These are phyloP conservation scores for Gila orcuttii DNA, from an alignment of 2,113 vertebrate genomes.

Conservation along the genomic window DNA sequence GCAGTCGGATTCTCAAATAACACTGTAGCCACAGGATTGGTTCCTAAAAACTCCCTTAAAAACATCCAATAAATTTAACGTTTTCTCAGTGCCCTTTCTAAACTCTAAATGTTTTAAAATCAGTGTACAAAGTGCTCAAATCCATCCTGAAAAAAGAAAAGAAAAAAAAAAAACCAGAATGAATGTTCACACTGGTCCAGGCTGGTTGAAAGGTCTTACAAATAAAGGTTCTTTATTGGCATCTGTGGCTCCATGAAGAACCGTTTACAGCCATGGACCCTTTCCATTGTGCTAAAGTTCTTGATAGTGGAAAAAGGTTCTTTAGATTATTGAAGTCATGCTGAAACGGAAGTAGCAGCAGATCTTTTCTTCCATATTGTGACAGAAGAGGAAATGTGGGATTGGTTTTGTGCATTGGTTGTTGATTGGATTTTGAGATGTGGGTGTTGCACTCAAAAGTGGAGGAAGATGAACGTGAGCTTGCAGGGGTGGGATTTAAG, in stretches of 20 bases:
- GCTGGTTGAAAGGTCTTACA: neutral
- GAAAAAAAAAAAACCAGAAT: neutral
- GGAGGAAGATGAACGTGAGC: too few species aligned
- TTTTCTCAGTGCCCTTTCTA: neutral
- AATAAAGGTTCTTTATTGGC: neutral
- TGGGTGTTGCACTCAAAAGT: too few species aligned
- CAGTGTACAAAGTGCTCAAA: neutral
- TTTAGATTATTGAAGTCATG: neutral
- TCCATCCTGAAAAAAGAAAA: neutral
- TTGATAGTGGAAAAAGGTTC: neutral
- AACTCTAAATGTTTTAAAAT: neutral
- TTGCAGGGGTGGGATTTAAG: too few species aligned
- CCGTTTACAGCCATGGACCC: neutral
- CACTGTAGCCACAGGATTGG: neutral
- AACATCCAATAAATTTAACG: neutral
- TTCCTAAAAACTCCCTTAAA: neutral
- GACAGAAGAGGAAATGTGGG: too few species aligned
- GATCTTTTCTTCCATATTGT: too few species aligned
- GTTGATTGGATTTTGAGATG: too few species aligned
- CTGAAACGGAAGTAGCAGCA: too few species aligned
- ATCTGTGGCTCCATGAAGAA: neutral
- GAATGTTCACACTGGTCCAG: neutral
- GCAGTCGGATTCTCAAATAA: neutral
- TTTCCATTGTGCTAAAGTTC: neutral
- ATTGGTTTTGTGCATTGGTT: too few species aligned